Base-by-base conservation (phyloP, 1,140 invertebrate genomes). In the Drosophila micromelanica region DNA sequence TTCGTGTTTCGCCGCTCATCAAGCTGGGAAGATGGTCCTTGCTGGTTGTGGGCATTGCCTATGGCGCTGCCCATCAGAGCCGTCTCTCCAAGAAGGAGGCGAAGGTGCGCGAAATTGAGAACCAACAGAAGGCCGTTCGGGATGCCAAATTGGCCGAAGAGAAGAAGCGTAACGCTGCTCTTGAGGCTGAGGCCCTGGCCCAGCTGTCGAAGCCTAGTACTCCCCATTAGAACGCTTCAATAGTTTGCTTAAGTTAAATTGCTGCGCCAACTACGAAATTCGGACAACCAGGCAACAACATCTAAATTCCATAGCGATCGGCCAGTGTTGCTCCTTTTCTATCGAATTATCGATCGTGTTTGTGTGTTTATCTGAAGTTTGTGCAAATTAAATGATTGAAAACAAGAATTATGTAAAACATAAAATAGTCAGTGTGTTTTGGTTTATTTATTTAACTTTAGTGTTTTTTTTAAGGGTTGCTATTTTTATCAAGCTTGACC, bases 21-120 rank as follows among this genome's bases (percentile, higher is more conserved):
- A 95, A 95, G 93, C 78, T 96, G 90, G 94, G 94, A 17, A 93
- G 96, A 90, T 97, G 96, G 96, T 95, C 94, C 71, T 93, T 96
- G 70, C 93, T 97, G 8, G 78, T 92, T 12, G 91, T 93, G 5
- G 96, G 96, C 20, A 93, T 96, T 60, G 61, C 94, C 1, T 97
- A 96, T 76, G 96, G 96, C 51, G 93, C 95, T 2, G 94, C 94
- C 78, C 94, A 96, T 87, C 95, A 96, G 64, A 94, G 90, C 75
- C 93, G 95, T 43, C 92, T 96, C 1, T 94, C 94, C 23, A 96
- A 94, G 90, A 95, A 93, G 85, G 96, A 96, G 91, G 92, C 92
- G 46, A 93, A 92, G 55, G 81, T 94, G 13, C 93, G 95, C 30
- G 95, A 94, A 90, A 93, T 94, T 15, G 95, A 96, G 81, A 92